Percentiles rank a stretch among this genome's conserved stretches.
Conservation (phyloP, 2,888 invertebrate species). For the Agonopterix arenella region DNA sequence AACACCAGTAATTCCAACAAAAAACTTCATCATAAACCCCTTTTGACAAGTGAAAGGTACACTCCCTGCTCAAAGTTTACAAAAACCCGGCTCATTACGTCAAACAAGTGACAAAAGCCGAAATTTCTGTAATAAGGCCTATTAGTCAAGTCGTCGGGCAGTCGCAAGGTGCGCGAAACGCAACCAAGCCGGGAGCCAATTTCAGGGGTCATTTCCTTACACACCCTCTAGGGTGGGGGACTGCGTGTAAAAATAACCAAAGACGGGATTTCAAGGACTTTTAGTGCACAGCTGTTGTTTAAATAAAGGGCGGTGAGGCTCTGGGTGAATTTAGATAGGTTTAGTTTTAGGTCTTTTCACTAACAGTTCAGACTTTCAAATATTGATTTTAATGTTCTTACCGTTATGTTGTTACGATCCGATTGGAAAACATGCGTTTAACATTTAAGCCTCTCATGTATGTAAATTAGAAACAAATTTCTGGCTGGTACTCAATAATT, state of each 20-base stretch:
- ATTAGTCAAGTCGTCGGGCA: slow-evolving; percentile 53
- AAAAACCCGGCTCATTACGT: slow-evolving; percentile 2
- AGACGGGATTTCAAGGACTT: slow-evolving; percentile 26
- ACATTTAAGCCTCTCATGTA: too few relatives aligned
- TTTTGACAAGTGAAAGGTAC: slow-evolving; percentile 1
- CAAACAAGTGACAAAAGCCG: slow-evolving; percentile 50
- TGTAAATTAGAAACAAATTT: too few relatives aligned
- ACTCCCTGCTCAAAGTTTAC: not conserved
- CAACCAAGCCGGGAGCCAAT: slow-evolving; percentile 56
- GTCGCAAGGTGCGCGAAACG: slow-evolving; percentile 60
- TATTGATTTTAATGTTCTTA: too few relatives aligned
- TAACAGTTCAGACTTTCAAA: too few relatives aligned
- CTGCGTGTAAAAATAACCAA: slow-evolving; percentile 39
- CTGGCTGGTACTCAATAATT: too few relatives aligned
- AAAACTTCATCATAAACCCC: not conserved
- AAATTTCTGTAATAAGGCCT: slow-evolving; percentile 53
- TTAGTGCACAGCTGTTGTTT: slow-evolving; percentile 39
- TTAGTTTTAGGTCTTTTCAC: too few relatives aligned
- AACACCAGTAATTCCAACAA: too few relatives aligned
- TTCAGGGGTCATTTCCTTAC: slow-evolving; percentile 70
- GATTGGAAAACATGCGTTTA: too few relatives aligned
- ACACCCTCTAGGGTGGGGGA: slow-evolving; percentile 38
- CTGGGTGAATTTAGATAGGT: too few relatives aligned
- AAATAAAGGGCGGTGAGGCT: not conserved
- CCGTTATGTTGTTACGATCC: too few relatives aligned